These are phyloP conservation scores for Helicolenus hilgendorfi DNA, from an alignment of 2,797 vertebrate genomes.

Conservation along the genomic window DNA sequence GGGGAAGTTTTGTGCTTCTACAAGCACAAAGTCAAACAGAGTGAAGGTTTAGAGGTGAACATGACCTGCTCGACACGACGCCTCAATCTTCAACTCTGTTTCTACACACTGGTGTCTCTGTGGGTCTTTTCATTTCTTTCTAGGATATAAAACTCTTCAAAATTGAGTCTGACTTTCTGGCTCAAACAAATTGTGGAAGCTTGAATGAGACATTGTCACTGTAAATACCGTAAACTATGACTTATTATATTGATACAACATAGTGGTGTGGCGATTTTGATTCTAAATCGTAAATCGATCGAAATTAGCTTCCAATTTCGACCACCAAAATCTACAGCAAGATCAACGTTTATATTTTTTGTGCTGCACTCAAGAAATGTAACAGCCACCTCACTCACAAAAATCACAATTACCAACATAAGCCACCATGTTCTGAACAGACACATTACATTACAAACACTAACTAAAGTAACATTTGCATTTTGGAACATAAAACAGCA, in stretches of 20 bases:
- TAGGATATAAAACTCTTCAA: not conserved
- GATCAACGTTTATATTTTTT: too few species aligned
- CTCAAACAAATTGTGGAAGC: not conserved
- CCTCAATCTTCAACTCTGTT: slow-evolving; percentile 9
- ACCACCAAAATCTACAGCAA: too few species aligned
- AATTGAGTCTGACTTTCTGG: not conserved
- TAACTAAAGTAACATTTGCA: too few species aligned
- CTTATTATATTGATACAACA: not conserved
- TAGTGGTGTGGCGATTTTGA: too few species aligned
- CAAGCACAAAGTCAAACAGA: slow-evolving; percentile 57
- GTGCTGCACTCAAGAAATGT: too few species aligned
- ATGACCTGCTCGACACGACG: slow-evolving; percentile 19
- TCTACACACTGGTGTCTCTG: not conserved
- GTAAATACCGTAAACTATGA: not conserved
- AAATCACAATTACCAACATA: too few species aligned
- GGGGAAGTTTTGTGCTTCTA: slow-evolving; percentile 60
- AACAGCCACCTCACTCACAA: too few species aligned
- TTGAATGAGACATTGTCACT: not conserved
- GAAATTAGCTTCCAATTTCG: too few species aligned
- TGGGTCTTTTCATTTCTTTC: not conserved
- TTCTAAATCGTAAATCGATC: too few species aligned
- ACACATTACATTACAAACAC: too few species aligned
- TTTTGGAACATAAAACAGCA: too few species aligned
- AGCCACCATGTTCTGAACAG: too few species aligned
- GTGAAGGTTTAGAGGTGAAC: slow-evolving; percentile 58